A percentile compares a stretch with the other conserved stretches of the same genome.
Conservation (phyloP, 2,113 vertebrate genomes). For the Origma solitaria region DNA sequence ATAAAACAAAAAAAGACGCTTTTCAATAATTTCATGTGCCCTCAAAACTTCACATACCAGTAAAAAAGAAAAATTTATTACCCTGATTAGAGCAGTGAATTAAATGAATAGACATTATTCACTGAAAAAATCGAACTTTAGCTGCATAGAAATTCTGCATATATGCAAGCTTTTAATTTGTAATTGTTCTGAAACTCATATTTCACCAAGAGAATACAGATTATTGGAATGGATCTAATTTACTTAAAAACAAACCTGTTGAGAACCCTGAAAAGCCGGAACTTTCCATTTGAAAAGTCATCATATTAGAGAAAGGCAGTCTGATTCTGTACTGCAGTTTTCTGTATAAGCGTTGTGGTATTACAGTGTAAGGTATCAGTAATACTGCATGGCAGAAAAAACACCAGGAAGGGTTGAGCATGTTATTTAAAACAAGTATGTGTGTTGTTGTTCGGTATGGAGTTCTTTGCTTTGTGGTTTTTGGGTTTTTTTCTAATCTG, state of each 20-base stretch:
- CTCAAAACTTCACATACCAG: constrained; percentile 20
- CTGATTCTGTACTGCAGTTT: background rate
- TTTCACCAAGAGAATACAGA: background rate
- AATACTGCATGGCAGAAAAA: background rate
- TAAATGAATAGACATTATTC: background rate
- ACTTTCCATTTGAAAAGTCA: background rate
- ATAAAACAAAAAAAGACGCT: constrained; percentile 46
- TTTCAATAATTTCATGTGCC: constrained; percentile 7
- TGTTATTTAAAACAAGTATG: background rate
- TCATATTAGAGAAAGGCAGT: background rate
- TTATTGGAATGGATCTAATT: background rate
- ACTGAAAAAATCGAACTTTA: background rate
- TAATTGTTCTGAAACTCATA: background rate
- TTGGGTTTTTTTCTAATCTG: constrained; percentile 20
- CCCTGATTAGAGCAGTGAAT: background rate
- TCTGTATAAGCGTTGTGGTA: background rate
- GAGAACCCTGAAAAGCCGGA: background rate
- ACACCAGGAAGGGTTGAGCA: background rate
- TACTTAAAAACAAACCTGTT: background rate
- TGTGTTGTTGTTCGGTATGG: background rate
- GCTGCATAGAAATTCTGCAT: background rate
- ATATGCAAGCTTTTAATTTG: background rate
- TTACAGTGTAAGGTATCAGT: background rate
- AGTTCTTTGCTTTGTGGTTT: background rate
- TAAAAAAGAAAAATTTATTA: constrained; percentile 16